Percentiles rank a stretch among this genome's conserved stretches.
Evolutionary conservation across 2,113 vertebrate genomes (phyloP).

Genomic region (Lepus timidus): DNA sequence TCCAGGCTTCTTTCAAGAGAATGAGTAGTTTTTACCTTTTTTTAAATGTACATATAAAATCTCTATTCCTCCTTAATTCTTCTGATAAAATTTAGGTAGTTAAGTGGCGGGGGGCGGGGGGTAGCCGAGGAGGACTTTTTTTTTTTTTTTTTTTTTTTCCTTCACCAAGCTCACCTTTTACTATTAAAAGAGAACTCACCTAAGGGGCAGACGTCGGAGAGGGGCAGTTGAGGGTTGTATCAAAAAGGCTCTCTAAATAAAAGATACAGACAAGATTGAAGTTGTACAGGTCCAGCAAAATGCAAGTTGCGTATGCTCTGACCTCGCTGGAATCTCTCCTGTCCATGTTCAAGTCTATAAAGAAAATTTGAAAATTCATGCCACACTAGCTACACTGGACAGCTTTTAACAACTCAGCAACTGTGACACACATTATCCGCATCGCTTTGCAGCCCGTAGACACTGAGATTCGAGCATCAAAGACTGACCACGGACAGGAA

Average conservation of each 20-base stretch:
- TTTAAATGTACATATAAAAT: not conserved
- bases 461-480: not conserved
- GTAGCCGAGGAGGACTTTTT: not conserved
- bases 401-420: not conserved
- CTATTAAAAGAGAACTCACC: not conserved
- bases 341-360: not conserved
- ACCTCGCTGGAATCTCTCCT: not conserved
- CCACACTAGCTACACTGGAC: too few species aligned
- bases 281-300: not conserved
- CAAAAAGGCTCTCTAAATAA: not conserved
- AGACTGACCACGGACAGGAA: not conserved
- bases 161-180: not conserved
- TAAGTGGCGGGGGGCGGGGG: not conserved
- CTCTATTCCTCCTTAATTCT: not conserved
- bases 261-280: not conserved
- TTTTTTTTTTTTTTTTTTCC: not conserved
- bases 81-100: not conserved
- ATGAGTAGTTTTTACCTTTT: not conserved
- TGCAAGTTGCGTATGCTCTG: not conserved
- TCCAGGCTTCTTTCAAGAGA: not conserved
- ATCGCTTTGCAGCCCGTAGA: not conserved
- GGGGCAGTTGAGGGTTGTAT: not conserved
- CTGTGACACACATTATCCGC: not conserved
- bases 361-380: not conserved
- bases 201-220: not conserved